Evolutionary conservation across 2,797 vertebrate species (phyloP).

Genomic region (Loriculus beryllinus): DNA sequence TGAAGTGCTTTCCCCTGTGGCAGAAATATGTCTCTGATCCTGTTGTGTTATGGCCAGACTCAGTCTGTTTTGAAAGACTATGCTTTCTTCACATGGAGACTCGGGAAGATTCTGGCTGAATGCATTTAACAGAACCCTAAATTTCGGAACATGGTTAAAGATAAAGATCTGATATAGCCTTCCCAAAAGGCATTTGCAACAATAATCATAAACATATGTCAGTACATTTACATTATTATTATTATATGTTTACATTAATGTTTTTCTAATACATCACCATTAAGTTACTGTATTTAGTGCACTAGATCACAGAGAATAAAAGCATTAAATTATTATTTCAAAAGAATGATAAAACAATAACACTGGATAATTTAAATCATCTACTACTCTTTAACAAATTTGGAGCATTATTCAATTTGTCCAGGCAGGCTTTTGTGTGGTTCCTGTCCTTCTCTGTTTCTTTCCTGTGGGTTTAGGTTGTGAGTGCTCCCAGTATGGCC

Average conservation of each 20-base stretch:
- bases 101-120: background rate
- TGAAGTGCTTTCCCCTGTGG: slow-evolving; percentile 15
- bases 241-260: background rate
- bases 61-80: slow-evolving; percentile 42
- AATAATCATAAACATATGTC: slow-evolving; percentile 9
- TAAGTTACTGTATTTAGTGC: background rate
- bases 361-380: background rate
- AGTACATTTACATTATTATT: background rate
- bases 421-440: background rate
- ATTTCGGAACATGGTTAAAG: background rate
- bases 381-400: slow-evolving; percentile 26
- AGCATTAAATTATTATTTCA: slow-evolving; percentile 24
- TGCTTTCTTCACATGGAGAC: background rate
- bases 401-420: slow-evolving; percentile 44
- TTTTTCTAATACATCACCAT: slow-evolving; percentile 22
- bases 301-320: slow-evolving; percentile 5
- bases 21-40: slow-evolving; percentile 36
- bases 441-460: slow-evolving; percentile 43
- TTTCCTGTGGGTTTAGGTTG: slow-evolving; percentile 46
- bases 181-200: slow-evolving; percentile 3
- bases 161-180: background rate
- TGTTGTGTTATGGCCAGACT: slow-evolving; percentile 28
- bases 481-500: slow-evolving; percentile 11
- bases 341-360: slow-evolving; percentile 20
- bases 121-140: slow-evolving; percentile 30